A percentile compares a stretch with the other conserved stretches of the same genome.
phyloP scores from a whole-genome alignment of 2,888 invertebrate genomes.

The Hirudinaria manillensis region DNA sequence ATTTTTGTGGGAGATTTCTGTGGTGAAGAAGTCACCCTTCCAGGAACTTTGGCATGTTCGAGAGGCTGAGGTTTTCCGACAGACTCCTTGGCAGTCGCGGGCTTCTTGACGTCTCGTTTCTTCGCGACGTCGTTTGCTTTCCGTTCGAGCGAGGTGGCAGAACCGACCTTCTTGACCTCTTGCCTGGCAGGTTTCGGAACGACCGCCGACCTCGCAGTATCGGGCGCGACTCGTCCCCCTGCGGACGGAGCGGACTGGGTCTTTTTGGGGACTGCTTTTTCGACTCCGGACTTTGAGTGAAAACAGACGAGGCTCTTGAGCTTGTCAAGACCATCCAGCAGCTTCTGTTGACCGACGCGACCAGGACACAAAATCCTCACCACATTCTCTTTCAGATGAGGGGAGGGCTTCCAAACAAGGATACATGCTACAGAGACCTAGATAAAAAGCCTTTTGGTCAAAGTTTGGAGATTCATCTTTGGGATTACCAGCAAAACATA shows the following conservation, averaged over 20 bases:
- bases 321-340: constrained; percentile 30
- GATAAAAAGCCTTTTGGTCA: not conserved
- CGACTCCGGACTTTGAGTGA: constrained; percentile 18
- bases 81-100: constrained; percentile 1
- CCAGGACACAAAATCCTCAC: constrained; percentile 29
- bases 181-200: not conserved
- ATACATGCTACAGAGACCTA: constrained; percentile 26
- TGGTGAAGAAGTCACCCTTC: not conserved
- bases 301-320: constrained; percentile 26
- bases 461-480: no score
- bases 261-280: constrained; percentile 12
- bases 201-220: not conserved
- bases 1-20: constrained; percentile 20
- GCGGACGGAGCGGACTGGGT: not conserved
- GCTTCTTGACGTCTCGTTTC: not conserved
- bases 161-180: constrained; percentile 5
- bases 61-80: not conserved
- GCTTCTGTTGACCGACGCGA: constrained; percentile 13
- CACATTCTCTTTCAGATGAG: constrained; percentile 18
- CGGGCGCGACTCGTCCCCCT: not conserved
- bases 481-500: no score
- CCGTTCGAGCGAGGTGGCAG: constrained; percentile 14
- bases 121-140: constrained; percentile 3
- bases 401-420: constrained; percentile 31
- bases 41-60: not conserved